Percentiles rank a stretch among this genome's conserved stretches.
phyloP scores from a whole-genome alignment of 1,140 invertebrate genomes.

The Dendrolimus kikuchii region DNA sequence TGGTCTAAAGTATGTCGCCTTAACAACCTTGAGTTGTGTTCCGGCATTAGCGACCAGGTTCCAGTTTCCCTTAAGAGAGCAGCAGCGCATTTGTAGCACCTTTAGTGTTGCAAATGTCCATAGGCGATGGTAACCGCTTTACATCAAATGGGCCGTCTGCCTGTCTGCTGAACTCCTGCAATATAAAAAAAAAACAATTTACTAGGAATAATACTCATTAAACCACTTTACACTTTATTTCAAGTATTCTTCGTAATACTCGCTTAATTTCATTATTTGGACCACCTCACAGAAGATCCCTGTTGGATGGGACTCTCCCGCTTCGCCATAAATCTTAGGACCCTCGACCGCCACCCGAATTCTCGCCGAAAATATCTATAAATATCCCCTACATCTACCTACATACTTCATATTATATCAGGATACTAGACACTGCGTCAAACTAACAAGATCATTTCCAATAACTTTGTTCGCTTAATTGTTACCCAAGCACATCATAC shows the following conservation, averaged over 20 bases:
- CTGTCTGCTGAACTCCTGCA: too few species aligned
- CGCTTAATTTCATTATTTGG: slow-evolving; percentile 1
- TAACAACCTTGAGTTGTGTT: too few species aligned
- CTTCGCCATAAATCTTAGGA: slow-evolving; percentile 68
- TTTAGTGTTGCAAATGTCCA: too few species aligned
- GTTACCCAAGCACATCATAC: too few species aligned
- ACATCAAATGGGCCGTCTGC: too few species aligned
- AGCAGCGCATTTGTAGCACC: too few species aligned
- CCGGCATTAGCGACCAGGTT: too few species aligned
- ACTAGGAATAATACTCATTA: too few species aligned
- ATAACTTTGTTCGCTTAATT: neutral
- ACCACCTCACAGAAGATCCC: slow-evolving; percentile 34
- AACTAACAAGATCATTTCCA: neutral
- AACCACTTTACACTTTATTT: neutral
- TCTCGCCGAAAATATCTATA: slow-evolving; percentile 69
- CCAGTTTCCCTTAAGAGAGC: too few species aligned
- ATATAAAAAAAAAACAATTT: slow-evolving; percentile 1
- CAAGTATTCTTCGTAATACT: neutral
- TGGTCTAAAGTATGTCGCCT: too few species aligned
- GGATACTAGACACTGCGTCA: slow-evolving; percentile 10
- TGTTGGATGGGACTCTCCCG: slow-evolving; percentile 67
- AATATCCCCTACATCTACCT: slow-evolving; percentile 59
- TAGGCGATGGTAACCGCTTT: too few species aligned
- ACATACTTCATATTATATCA: slow-evolving; percentile 67
- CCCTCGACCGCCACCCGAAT: slow-evolving; percentile 67